These are phyloP conservation scores for Eulithis prunata DNA, from an alignment of 2,888 invertebrate species.

Conservation along the genomic window DNA sequence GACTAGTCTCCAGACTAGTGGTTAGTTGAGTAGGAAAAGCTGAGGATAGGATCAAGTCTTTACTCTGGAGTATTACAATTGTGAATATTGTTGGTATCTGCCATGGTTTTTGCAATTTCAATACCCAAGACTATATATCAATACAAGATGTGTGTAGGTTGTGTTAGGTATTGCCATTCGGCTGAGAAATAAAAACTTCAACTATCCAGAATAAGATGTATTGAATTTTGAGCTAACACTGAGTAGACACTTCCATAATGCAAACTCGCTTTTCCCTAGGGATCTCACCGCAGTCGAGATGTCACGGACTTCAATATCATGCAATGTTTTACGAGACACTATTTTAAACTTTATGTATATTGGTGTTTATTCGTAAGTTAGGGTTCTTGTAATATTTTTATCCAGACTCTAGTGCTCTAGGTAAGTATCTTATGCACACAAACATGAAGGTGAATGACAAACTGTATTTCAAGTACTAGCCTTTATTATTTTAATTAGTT, in stretches of 20 bases:
- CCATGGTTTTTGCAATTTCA: too few species aligned
- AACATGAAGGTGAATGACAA: too few species aligned
- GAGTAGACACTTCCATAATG: constrained; percentile 18
- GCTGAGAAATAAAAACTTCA: not conserved
- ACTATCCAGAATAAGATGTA: not conserved
- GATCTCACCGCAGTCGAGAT: constrained; percentile 41
- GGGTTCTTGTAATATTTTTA: not conserved
- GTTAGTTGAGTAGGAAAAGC: too few species aligned
- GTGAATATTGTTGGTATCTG: too few species aligned
- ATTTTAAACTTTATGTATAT: constrained; percentile 49
- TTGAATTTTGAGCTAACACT: not conserved
- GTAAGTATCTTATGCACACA: too few species aligned
- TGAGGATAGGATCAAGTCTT: too few species aligned
- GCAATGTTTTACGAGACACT: constrained; percentile 47
- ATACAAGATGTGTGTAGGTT: too few species aligned
- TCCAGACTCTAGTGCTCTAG: not conserved
- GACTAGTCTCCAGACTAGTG: too few species aligned
- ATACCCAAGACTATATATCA: too few species aligned
- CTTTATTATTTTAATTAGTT: too few species aligned
- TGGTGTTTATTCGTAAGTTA: not conserved
- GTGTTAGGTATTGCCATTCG: not conserved
- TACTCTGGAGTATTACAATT: too few species aligned
- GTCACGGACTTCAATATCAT: constrained; percentile 51
- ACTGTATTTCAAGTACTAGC: too few species aligned
- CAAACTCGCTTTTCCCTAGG: constrained; percentile 17